Base-by-base conservation (phyloP, 2,113 vertebrate species). In the Labeo catla region DNA sequence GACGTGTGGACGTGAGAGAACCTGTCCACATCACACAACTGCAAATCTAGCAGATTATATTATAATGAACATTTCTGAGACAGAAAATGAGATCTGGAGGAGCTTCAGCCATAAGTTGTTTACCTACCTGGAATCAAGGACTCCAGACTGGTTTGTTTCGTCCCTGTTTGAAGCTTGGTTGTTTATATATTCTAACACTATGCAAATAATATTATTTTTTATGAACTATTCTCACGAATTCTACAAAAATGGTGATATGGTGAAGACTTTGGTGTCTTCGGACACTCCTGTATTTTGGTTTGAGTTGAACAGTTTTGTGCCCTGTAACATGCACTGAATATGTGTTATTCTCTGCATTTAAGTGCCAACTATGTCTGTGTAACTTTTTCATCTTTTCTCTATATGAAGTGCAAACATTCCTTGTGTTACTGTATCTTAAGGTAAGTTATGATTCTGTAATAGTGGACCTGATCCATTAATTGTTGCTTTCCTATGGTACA, bases 1-100 rank as follows among this genome's bases (percentile, higher is more conserved):
- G 98, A 99, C 89, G 96, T 97, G 73, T 99, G 98, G 98, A 98
- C 98, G 89, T 99, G 96, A 96, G 91, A 8, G 9, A 28, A 50
- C 68, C 50, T 49, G 4, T 49, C 43, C 49, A 39, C 54, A 76
- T 39, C 43, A 81, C 23, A 34, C 6, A 81, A 81, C 79, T 81
- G 36, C 43, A 81, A 45, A 49, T 79, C 34, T 8, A 45, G 57
- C 54, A 63, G 57, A 12, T 76, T 49, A 23, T 74, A 8, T 45
- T 28, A 50, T 49, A 74, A 74, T 10, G n/a, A 47, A 74, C 57
- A 47, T 6, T 16, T 59, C 43, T 49, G 7, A 63, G 43, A 81
- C 54, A 15, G 50, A 52, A 52, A 61, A 61, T 12, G 21, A 63
- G 39, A 59, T 47, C 4, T 19, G 39, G 12, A 66, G 11, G 63